Percentiles rank a stretch among this genome's conserved stretches.
phyloP scores from a whole-genome alignment of 1,140 invertebrate genomes.

The Drosophila setifemur region DNA sequence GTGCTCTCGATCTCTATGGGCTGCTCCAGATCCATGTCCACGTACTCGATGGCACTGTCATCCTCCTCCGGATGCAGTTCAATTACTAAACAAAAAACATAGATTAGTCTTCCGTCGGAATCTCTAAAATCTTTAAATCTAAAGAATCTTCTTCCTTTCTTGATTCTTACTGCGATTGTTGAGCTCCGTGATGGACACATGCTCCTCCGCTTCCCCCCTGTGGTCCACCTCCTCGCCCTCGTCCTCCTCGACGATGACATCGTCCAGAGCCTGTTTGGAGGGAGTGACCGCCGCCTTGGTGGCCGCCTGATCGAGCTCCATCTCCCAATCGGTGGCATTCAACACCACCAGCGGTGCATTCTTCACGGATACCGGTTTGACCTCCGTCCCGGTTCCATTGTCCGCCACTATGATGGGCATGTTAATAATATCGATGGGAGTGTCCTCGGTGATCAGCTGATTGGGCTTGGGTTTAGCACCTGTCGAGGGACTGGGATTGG shows the following conservation, averaged over 20 bases:
- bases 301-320: conserved; percentile 84
- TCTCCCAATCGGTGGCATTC: conserved; percentile 85
- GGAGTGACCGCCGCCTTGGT: conserved; percentile 73
- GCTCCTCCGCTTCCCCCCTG: conserved; percentile 7
- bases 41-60: conserved; percentile 75
- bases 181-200: conserved; percentile 19
- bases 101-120: neutral
- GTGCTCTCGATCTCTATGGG: conserved; percentile 70
- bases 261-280: conserved; percentile 51
- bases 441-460: conserved; percentile 84
- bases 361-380: conserved; percentile 24
- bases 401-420: conserved; percentile 80
- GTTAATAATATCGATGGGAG: conserved; percentile 83
- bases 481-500: neutral
- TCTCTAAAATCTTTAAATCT: neutral
- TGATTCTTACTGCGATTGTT: conserved; percentile 58
- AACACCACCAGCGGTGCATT: conserved; percentile 54
- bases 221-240: conserved; percentile 25
- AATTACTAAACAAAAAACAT: conserved; percentile 43
- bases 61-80: conserved; percentile 73
- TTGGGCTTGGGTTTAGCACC: conserved; percentile 46
- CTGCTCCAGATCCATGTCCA: conserved; percentile 75
- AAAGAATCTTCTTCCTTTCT: neutral
- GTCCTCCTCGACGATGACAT: conserved; percentile 70
- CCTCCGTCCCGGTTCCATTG: conserved; percentile 38